These are phyloP conservation scores for Matsumurasca onukii DNA, from an alignment of 1,140 invertebrate genomes.

Conservation along the genomic window DNA sequence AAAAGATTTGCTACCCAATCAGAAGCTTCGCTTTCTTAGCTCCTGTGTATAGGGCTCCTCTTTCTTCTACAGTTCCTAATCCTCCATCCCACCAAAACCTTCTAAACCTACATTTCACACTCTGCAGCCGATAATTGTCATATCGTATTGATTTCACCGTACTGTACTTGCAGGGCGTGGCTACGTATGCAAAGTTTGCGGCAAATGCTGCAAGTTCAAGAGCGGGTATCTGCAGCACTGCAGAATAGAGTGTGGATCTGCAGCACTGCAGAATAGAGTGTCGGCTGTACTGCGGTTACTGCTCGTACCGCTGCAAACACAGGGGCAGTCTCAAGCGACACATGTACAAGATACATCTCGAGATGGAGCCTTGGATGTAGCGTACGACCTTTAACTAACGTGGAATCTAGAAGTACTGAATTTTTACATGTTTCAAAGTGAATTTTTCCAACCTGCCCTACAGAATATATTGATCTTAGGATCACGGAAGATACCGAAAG, in stretches of 20 bases:
- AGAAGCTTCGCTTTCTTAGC: too few relatives aligned
- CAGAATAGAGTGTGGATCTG: slow-evolving; percentile 44
- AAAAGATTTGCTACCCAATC: too few relatives aligned
- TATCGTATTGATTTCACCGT: background rate
- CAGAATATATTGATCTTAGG: too few relatives aligned
- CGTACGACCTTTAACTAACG: too few relatives aligned
- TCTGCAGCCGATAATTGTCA: background rate
- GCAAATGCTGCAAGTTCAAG: slow-evolving; percentile 42
- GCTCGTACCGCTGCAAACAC: slow-evolving; percentile 50
- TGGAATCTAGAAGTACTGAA: too few relatives aligned
- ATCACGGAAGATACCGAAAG: too few relatives aligned
- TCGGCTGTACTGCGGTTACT: slow-evolving; percentile 46
- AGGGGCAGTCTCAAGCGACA: slow-evolving; percentile 6
- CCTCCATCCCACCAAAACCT: too few relatives aligned
- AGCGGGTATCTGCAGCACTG: slow-evolving; percentile 44
- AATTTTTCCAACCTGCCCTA: too few relatives aligned
- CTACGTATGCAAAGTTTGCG: slow-evolving; percentile 25
- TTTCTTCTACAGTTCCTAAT: too few relatives aligned
- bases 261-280: slow-evolving; percentile 42
- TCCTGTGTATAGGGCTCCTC: too few relatives aligned
- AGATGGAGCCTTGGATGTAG: slow-evolving; percentile 33
- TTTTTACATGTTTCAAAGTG: too few relatives aligned
- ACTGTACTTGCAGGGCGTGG: background rate
- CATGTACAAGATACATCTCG: slow-evolving; percentile 6
- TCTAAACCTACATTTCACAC: too few relatives aligned